Conservation (phyloP, 2,113 vertebrate species). For the Rhea pennata region DNA sequence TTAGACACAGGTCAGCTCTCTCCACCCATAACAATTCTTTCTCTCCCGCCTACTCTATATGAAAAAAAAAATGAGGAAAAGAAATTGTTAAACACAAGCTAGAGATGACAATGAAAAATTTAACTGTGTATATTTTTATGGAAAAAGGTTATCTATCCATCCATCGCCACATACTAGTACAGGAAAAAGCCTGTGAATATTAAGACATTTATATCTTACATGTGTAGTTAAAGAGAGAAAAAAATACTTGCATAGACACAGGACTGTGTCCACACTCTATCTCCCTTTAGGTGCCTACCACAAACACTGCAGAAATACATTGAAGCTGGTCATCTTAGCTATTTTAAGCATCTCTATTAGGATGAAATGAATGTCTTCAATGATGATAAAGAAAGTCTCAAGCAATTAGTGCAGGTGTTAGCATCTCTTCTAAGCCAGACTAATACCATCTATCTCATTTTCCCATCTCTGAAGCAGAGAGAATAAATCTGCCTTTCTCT, state of each 20-base stretch:
- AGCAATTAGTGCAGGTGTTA: neutral
- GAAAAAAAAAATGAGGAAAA: neutral
- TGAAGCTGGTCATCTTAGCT: neutral
- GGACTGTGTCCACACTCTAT: accelerated
- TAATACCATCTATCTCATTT: neutral
- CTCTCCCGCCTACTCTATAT: neutral
- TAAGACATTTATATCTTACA: slow-evolving; percentile 17
- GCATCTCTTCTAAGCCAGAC: neutral
- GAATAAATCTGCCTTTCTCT: neutral
- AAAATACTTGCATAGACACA: neutral
- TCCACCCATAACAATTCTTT: neutral
- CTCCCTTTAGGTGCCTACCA: neutral
- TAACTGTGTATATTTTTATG: slow-evolving; percentile 28
- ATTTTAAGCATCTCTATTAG: neutral
- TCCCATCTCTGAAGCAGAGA: neutral
- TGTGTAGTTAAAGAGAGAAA: neutral
- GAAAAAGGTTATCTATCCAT: slow-evolving; percentile 53
- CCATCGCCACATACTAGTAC: slow-evolving; percentile 20
- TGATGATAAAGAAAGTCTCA: neutral
- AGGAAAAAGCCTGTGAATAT: slow-evolving; percentile 23
- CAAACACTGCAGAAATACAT: neutral
- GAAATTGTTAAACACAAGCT: neutral
- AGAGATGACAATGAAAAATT: slow-evolving; percentile 29
- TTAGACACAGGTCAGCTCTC: slow-evolving; percentile 2
- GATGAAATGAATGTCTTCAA: neutral